Percentiles rank a stretch among this genome's conserved stretches.
These are phyloP conservation scores for Delichon dasypus DNA, from an alignment of 2,797 vertebrate species.

Conservation along the genomic window DNA sequence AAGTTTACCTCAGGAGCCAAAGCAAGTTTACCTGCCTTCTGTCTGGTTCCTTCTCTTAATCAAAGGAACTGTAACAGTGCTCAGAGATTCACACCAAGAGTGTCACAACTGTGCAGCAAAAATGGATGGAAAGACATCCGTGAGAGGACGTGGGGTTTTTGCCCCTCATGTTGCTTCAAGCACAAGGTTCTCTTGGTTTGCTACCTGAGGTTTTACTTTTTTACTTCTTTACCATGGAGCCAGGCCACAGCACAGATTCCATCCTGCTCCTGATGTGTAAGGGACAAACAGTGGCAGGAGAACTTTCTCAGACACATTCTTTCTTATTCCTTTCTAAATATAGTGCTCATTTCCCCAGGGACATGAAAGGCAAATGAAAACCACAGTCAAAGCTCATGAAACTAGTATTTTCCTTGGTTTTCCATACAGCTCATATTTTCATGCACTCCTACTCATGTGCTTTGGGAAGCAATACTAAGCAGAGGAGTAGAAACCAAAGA, in stretches of 20 bases:
- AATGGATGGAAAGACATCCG: neutral
- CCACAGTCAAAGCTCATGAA: neutral
- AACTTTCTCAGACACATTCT: neutral
- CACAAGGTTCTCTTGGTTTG: neutral
- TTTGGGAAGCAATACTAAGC: neutral
- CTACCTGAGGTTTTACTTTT: neutral
- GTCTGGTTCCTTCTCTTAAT: neutral
- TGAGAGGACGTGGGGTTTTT: rapidly evolving
- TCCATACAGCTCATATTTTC: neutral
- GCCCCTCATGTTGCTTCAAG: neutral
- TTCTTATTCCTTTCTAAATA: neutral
- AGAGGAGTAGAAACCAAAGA: neutral
- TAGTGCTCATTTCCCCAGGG: neutral
- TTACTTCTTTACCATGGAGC: neutral
- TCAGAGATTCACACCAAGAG: neutral
- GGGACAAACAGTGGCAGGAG: neutral
- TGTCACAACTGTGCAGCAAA: neutral
- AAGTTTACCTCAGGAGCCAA: neutral
- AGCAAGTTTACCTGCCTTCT: neutral
- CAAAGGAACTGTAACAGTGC: rapidly evolving
- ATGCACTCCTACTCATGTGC: rapidly evolving
- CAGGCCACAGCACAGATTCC: neutral
- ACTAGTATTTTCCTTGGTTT: neutral
- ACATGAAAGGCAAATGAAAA: neutral
- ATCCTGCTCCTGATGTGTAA: neutral